Evolutionary conservation across 2,113 vertebrate species (phyloP).

Genomic region (Mirza zaza): DNA sequence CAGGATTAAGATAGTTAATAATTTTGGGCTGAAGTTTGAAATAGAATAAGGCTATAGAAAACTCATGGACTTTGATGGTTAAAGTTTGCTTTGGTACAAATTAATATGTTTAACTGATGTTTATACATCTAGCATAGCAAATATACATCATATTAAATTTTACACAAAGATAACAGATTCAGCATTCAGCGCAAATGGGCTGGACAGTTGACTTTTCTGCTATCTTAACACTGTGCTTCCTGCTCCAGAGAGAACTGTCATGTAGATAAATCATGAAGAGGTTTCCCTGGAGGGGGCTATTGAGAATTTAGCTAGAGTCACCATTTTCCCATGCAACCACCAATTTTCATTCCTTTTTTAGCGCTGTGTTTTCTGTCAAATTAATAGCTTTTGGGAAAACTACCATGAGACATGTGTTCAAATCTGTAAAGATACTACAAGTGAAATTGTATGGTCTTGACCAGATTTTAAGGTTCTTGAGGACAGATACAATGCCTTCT

Average conservation of each 20-base stretch:
- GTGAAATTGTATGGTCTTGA: not conserved
- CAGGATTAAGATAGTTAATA: not conserved
- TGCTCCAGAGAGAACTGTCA: not conserved
- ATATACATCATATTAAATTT: not conserved
- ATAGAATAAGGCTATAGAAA: not conserved
- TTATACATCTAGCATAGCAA: not conserved
- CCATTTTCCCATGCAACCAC: not conserved
- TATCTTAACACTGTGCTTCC: not conserved
- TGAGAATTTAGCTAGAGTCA: not conserved
- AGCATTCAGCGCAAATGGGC: not conserved
- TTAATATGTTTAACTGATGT: not conserved
- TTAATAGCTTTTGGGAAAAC: not conserved
- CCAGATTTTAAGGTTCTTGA: not conserved
- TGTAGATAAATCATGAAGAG: not conserved
- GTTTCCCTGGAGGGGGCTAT: not conserved
- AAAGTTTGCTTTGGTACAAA: not conserved
- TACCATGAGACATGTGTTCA: not conserved
- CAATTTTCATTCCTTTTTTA: not conserved
- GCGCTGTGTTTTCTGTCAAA: not conserved
- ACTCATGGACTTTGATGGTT: not conserved
- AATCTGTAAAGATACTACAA: not conserved
- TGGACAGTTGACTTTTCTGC: not conserved
- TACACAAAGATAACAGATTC: not conserved
- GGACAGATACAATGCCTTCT: not conserved
- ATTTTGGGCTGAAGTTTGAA: not conserved